Evolutionary conservation across 2,888 invertebrate genomes (phyloP), one percentile per base, ranked within the genome.

Genomic region (Trachelus troglodyta): DNA sequence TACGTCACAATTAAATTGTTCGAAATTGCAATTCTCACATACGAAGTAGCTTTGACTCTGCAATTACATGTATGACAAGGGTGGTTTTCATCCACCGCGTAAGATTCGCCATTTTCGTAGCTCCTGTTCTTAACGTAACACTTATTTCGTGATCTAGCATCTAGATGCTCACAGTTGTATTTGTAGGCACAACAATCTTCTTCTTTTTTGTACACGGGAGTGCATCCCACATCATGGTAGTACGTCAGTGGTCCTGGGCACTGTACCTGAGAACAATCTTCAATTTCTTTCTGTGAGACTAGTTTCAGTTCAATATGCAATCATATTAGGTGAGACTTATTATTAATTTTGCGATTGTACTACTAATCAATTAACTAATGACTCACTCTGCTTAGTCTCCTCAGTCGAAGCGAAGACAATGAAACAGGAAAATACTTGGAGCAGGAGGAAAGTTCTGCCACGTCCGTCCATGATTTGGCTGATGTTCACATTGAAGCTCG

Each of bases 161-260:
- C 77, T 37, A 90, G 73, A 69, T 87, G 82, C 23, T 83, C 83
- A 69, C 90, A 90, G 33, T 90, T 79, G 80, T 86, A 90, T 35
- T 77, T 81, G 4, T 75, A 69, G 11, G 90, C 80, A 77, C 90
- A 90, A 40, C 87, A 87, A 34, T 85, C 86, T 1, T 35, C 83
- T 0, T 83, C 75, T 11, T 83, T 85, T 34, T 83, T 75, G 73
- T 85, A 88, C 3, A 89, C 77, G 0, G 89, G 87, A 1, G 68
- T 83, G 40, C 90, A 90, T 1, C 75, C 81, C 11, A 90, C 30
- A 12, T 78, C 83, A 30, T 86, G 1, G 76, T 90, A 90, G 73
- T 84, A 84, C 4, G 15, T 37, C 74, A 87, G 4, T 1, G 90
- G 89, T 0, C 90, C 90, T 2, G 81, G 81, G 69, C 90, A 90